Conservation (phyloP, 2,113 vertebrate species). For the Beaufortia kweichowensis region DNA sequence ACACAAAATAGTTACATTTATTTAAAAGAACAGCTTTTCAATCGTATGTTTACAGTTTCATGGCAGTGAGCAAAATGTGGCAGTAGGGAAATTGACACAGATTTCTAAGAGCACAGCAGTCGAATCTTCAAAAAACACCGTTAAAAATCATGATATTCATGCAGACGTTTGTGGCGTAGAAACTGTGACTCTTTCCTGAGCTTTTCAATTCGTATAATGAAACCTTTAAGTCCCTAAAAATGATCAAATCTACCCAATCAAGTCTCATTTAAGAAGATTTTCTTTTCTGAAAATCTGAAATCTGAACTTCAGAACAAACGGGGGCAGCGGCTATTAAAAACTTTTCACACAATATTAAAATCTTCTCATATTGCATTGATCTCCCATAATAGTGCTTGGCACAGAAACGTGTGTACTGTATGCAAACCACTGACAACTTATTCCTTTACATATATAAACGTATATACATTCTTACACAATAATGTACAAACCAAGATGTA, state of each 20-base stretch:
- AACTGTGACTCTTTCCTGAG: conserved; percentile 5
- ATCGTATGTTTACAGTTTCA: background rate
- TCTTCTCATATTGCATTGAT: conserved; percentile 46
- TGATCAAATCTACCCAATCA: background rate
- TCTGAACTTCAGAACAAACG: background rate
- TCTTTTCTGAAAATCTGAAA: background rate
- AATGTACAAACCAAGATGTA: conserved; percentile 50
- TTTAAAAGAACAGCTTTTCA: background rate
- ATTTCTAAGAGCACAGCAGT: background rate
- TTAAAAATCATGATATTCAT: background rate
- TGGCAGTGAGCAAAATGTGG: conserved; percentile 33
- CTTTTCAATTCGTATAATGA: background rate
- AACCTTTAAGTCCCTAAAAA: background rate
- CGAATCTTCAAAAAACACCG: conserved; percentile 4
- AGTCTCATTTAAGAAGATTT: background rate
- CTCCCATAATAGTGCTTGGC: conserved; percentile 52
- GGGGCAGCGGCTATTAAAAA: conserved; percentile 44
- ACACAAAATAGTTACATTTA: background rate
- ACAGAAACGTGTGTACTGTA: conserved; percentile 42
- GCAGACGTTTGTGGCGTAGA: background rate
- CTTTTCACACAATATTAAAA: conserved; percentile 24
- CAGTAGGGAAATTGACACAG: conserved; percentile 19
- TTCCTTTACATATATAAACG: conserved; percentile 45
- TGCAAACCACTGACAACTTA: conserved; percentile 39
- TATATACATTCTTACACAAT: conserved; percentile 58